phyloP scores from a whole-genome alignment of 2,888 invertebrate species.

The Zele albiditarsus region DNA sequence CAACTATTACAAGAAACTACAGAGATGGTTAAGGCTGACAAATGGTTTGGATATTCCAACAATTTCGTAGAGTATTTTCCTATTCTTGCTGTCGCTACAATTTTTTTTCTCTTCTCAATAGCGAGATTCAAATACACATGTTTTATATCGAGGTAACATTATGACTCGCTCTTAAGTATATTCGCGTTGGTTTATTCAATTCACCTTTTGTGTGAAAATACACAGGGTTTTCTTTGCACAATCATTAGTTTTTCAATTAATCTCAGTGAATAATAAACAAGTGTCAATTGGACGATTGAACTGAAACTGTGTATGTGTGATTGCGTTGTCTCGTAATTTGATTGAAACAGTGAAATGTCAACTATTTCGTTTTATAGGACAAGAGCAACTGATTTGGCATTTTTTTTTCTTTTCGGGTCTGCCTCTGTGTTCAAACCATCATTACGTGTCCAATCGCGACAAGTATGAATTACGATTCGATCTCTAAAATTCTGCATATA shows the following conservation, averaged over 20 bases:
- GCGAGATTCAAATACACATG: conserved; percentile 33
- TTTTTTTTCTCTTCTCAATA: neutral
- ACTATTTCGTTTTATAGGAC: neutral
- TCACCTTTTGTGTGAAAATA: neutral
- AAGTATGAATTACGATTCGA: conserved; percentile 47
- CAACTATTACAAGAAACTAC: conserved; percentile 56
- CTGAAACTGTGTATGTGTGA: neutral
- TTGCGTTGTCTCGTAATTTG: too few relatives aligned
- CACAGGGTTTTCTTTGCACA: neutral
- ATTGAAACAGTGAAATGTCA: too few relatives aligned
- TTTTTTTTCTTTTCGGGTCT: conserved; percentile 16
- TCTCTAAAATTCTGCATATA: conserved; percentile 51
- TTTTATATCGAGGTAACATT: conserved; percentile 11
- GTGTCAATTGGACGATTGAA: conserved; percentile 27
- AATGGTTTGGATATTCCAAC: conserved; percentile 48
- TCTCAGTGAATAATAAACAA: conserved; percentile 41
- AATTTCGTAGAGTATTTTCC: conserved; percentile 48
- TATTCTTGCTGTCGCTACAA: conserved; percentile 30
- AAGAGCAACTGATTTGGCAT: conserved; percentile 13
- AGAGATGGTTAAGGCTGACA: conserved; percentile 51
- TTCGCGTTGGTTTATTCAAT: neutral
- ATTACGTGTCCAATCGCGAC: conserved; percentile 47
- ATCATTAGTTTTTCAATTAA: conserved; percentile 31
- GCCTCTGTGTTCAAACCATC: conserved; percentile 39
- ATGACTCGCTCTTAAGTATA: conserved; percentile 22